Evolutionary conservation across 2,888 invertebrate species (phyloP), one percentile per base, ranked within the genome.

Genomic region (Drosophila lacicola): DNA sequence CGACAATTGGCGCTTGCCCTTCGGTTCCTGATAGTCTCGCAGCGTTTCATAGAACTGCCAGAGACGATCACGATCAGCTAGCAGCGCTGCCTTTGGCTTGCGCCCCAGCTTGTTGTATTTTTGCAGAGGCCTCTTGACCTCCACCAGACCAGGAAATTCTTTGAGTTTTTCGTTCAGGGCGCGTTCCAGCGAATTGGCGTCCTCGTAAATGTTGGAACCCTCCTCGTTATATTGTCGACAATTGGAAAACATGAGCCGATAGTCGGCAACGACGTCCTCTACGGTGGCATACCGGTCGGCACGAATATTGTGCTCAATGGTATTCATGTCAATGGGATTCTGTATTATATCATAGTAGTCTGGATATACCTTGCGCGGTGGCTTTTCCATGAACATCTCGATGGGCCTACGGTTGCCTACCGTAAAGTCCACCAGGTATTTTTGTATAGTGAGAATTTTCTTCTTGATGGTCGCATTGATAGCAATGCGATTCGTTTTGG

Each of bases 151-250:
- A 47, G 95, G 95, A 29, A 96, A 92, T 65, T 97, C 97, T 80
- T 95, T 95, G 0, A 97, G 94, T 91, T 97, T 97, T 65, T 97
- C 96, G 91, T 95, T 95, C 74, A 99, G 93, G 6, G 97, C 95
- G 72, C 95, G 95, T 90, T 99, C 98, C 58, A 99, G 93, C 33
- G 96, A 95, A 88, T 96, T 97, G 2, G 99, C 98, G 93, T 99
- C 99, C 84, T 98, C 97, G 89, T 97, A 98, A 78, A 99, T 98
- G 91, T 96, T 95, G 0, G 99, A 99, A 10, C 97, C 96, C 92
- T 98, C 97, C 92, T 99, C 99, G 91, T 99, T 99, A 92, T 98
- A 99, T 80, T 97, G 97, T 0, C 98, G 96, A 89, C 99, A 99
- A 93, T 99, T 99, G 64, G 96, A 95, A 92, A 99, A 99, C 98